Percentiles rank a stretch among this genome's conserved stretches.
These are phyloP conservation scores for Drosophila tristis DNA, from an alignment of 1,140 invertebrate genomes.

Conservation along the genomic window DNA sequence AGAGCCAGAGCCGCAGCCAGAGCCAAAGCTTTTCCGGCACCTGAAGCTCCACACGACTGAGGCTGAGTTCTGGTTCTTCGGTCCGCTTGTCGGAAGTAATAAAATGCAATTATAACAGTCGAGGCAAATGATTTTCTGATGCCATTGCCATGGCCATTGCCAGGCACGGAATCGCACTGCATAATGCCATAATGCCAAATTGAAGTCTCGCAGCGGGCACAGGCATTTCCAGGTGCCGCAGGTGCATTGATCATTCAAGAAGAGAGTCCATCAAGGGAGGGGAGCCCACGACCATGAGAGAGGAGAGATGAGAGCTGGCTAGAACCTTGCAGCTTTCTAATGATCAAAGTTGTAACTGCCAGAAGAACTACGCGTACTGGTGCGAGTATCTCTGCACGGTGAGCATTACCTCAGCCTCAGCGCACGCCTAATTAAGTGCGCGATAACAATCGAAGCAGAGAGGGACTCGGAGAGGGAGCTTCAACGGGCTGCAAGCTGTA, in stretches of 20 bases:
- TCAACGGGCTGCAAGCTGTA: background rate
- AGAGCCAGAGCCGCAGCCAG: constrained; percentile 23
- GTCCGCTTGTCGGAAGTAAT: constrained; percentile 63
- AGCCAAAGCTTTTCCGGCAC: constrained; percentile 48
- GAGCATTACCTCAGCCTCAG: constrained; percentile 49
- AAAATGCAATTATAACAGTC: constrained; percentile 63
- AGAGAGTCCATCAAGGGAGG: constrained; percentile 26
- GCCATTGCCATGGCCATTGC: constrained; percentile 10
- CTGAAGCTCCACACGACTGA: constrained; percentile 22
- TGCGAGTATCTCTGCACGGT: constrained; percentile 5
- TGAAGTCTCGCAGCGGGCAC: constrained; percentile 24
- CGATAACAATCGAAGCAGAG: constrained; percentile 59
- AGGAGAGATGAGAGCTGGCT: constrained; percentile 1
- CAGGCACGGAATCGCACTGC: constrained; percentile 13
- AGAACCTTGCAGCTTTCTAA: constrained; percentile 66
- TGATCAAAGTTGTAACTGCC: constrained; percentile 49
- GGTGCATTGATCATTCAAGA: constrained; percentile 53
- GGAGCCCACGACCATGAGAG: background rate
- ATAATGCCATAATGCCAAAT: constrained; percentile 37
- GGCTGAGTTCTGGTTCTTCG: constrained; percentile 32
- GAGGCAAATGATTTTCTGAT: constrained; percentile 54
- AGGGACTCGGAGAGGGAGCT: constrained; percentile 8
- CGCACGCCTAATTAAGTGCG: constrained; percentile 75
- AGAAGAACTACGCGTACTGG: constrained; percentile 3
- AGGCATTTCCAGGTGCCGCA: constrained; percentile 14